Base-by-base conservation (phyloP, 2,888 invertebrate genomes). In the Caenorhabditis wallacei region DNA sequence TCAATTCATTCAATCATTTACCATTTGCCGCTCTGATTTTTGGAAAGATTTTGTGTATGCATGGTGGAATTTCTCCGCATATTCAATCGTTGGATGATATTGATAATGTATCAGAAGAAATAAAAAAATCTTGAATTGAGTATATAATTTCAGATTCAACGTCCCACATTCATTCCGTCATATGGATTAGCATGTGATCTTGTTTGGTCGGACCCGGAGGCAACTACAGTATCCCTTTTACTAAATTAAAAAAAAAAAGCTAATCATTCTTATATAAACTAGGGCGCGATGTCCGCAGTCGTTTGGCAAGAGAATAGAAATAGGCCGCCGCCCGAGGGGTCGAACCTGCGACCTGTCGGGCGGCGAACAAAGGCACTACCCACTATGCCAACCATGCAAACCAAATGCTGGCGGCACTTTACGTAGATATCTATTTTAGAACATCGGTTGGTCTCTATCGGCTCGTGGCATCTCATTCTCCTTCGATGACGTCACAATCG, bases 391-490 rank as follows among this genome's bases (percentile, higher is more conserved):
- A n/a, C n/a, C n/a, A n/a, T n/a, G n/a, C n/a, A n/a, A n/a, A n/a
- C n/a, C n/a, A n/a, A n/a, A n/a, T n/a, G n/a, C n/a, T n/a, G n/a
- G n/a, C n/a, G n/a, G n/a, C n/a, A 18, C 13, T 48, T 13, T 18
- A 4, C 18, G 13, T 18, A 26, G n/a, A 7, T 48, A 7, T 18
- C n/a, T 26, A 35, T 56, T 81, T 76, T 51, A 79, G 72, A 80
- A 84, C 40, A 24, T 66, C 20, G 87, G 89, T 0, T 89, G 87
- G 87, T 80, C 88, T 0, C 54, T 89, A 48, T 88, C 85, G 0
- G 63, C 84, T n/a, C 85, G 94, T 51, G 94, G 94, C 46, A 94
- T 94, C 35, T 94, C 94, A 16, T 94, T 93, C 90, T 93, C 93
- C 18, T 94, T 94, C 89, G 94, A 94, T 24, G 93, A 93, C 5